A percentile compares a stretch with the other conserved stretches of the same genome.
These are phyloP conservation scores for Cynocephalus volans DNA, from an alignment of 2,113 vertebrate species.

Conservation along the genomic window DNA sequence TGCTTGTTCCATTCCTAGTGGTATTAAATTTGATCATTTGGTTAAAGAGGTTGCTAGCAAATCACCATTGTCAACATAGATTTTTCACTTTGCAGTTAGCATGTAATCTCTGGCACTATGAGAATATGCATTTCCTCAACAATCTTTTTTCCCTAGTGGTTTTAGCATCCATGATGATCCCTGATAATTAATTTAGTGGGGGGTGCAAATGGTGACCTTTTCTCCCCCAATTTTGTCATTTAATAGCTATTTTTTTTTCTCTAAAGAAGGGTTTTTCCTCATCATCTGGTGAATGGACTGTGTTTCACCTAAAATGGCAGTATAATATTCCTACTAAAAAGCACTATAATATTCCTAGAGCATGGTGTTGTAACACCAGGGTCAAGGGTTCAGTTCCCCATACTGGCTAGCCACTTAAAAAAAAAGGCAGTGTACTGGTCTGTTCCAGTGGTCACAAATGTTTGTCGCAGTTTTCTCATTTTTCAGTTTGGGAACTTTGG, in stretches of 20 bases:
- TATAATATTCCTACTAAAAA: neutral
- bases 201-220: neutral
- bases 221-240: neutral
- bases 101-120: neutral
- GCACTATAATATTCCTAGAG: neutral
- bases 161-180: neutral
- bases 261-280: neutral
- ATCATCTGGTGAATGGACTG: neutral
- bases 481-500: neutral
- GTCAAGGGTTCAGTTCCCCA: too few species aligned
- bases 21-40: conserved; percentile 12
- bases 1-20: neutral
- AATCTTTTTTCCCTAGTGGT: neutral
- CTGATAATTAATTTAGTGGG: neutral
- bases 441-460: neutral
- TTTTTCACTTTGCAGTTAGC: neutral
- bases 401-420: too few species aligned
- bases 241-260: neutral
- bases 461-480: conserved; percentile 11
- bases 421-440: neutral
- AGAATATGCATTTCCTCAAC: neutral
- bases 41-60: neutral
- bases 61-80: neutral
- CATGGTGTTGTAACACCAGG: too few species aligned
- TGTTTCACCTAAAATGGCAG: neutral